Conservation (phyloP, 2,797 vertebrate genomes). For the Leptatherina wallacei region DNA sequence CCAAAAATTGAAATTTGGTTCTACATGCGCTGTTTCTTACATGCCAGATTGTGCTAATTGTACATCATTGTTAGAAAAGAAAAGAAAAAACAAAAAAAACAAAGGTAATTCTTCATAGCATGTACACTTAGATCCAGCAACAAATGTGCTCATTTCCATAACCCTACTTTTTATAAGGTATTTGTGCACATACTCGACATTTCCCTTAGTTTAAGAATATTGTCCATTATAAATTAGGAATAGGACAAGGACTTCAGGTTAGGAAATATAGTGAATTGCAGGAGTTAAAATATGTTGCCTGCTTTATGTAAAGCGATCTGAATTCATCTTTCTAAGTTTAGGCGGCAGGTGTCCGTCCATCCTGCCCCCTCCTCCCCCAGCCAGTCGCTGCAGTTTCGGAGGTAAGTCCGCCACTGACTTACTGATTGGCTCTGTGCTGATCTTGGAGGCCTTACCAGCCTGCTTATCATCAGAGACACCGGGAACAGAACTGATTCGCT, state of each 20-base stretch:
- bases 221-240: constrained; percentile 80
- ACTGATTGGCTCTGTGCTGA: constrained; percentile 93
- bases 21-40: constrained; percentile 93
- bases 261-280: constrained; percentile 50
- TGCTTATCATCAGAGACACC: constrained; percentile 96
- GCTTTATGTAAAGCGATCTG: constrained; percentile 95
- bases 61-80: constrained; percentile 76
- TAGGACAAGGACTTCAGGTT: constrained; percentile 67
- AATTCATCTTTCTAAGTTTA: constrained; percentile 99
- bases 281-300: constrained; percentile 59
- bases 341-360: constrained; percentile 97
- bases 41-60: constrained; percentile 90
- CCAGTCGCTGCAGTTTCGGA: constrained; percentile 96
- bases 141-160: constrained; percentile 78
- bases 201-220: constrained; percentile 80
- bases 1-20: constrained; percentile 88
- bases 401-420: constrained; percentile 98
- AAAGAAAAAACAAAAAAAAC: constrained; percentile 67
- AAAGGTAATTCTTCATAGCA: constrained; percentile 79
- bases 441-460: constrained; percentile 89
- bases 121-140: constrained; percentile 82
- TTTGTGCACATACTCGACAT: constrained; percentile 78
- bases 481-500: constrained; percentile 98
- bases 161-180: constrained; percentile 78
- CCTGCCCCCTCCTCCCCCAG: constrained; percentile 87